phyloP scores from a whole-genome alignment of 2,888 invertebrate genomes.

The Sarcophaga rosellei region DNA sequence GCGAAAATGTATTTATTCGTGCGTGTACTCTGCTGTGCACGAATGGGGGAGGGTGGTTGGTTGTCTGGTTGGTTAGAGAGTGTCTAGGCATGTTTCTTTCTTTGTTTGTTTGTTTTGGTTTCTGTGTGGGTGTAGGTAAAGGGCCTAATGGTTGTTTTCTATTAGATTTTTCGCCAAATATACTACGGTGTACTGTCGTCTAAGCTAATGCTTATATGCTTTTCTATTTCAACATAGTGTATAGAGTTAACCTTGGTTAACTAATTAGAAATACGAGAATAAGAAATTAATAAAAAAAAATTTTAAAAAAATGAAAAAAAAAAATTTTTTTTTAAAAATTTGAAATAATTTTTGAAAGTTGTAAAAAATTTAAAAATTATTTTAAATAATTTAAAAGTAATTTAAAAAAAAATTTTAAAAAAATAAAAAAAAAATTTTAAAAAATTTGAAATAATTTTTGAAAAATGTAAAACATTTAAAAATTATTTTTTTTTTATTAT shows the following conservation, averaged over 20 bases:
- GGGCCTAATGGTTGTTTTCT: constrained; percentile 16
- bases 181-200: not conserved
- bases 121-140: constrained; percentile 50
- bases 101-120: not conserved
- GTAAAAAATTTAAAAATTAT: no score
- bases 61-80: constrained; percentile 51
- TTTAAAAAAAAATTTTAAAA: no score
- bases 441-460: no score
- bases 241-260: not conserved
- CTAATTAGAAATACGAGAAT: not conserved
- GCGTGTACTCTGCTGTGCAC: constrained; percentile 31
- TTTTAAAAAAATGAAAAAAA: no score
- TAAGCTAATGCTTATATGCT: not conserved
- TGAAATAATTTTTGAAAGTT: no score
- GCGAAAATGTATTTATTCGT: not conserved
- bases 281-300: no score
- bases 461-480: no score
- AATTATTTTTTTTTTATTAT: no score
- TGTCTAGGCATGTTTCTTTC: constrained; percentile 70
- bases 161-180: constrained; percentile 9
- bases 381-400: no score
- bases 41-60: constrained; percentile 57
- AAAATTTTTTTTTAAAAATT: no score
- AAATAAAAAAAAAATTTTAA: no score
- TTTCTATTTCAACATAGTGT: not conserved